Conservation (phyloP, 1,140 invertebrate species). For the Pogonus chalceus region DNA sequence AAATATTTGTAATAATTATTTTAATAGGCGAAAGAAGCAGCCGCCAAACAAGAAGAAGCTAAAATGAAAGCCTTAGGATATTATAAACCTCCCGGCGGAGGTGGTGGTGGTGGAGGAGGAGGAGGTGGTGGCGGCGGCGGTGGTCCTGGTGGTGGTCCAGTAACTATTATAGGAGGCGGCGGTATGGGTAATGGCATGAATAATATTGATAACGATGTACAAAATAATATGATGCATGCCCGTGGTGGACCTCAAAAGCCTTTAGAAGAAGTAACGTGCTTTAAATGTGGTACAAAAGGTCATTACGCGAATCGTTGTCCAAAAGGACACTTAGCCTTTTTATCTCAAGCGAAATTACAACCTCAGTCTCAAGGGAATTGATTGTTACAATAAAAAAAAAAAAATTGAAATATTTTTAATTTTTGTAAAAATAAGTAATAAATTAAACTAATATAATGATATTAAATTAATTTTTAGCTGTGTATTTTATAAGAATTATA, state of each 20-base stretch:
- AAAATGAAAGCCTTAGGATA: slow-evolving; percentile 38
- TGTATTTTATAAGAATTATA: too few species aligned
- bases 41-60: slow-evolving; percentile 39
- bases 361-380: too few species aligned
- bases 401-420: too few species aligned
- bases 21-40: slow-evolving; percentile 37
- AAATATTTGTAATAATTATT: not conserved
- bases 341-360: slow-evolving; percentile 54
- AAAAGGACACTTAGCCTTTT: slow-evolving; percentile 91
- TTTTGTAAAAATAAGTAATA: too few species aligned
- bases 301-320: slow-evolving; percentile 99
- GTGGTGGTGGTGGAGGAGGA: slow-evolving; percentile 2
- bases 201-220: slow-evolving; percentile 25
- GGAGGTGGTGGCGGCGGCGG: slow-evolving; percentile 25
- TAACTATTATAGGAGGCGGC: slow-evolving; percentile 25
- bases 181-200: slow-evolving; percentile 27
- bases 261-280: slow-evolving; percentile 90
- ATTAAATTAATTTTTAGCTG: too few species aligned
- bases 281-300: slow-evolving; percentile 96
- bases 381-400: too few species aligned
- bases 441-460: too few species aligned
- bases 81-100: slow-evolving; percentile 29
- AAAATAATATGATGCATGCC: slow-evolving; percentile 23
- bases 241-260: slow-evolving; percentile 54
- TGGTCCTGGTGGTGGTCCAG: slow-evolving; percentile 8